phyloP scores from a whole-genome alignment of 2,113 vertebrate genomes.

The Dasypus novemcinctus region DNA sequence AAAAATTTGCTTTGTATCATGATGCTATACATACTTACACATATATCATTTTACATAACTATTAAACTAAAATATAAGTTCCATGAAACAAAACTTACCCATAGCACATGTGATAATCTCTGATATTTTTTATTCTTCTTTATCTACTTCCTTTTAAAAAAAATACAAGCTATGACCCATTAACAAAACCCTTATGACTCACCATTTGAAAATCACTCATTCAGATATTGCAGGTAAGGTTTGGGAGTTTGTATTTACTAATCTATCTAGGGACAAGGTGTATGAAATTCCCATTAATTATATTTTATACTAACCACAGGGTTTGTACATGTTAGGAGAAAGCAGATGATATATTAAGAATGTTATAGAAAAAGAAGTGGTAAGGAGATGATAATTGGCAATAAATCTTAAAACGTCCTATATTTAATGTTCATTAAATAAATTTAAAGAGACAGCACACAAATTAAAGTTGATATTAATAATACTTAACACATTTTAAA shows the following conservation, averaged over 20 bases:
- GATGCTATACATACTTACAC: not conserved
- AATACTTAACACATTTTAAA: not conserved
- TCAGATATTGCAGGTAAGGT: not conserved
- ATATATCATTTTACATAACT: not conserved
- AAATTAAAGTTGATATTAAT: conserved; percentile 7
- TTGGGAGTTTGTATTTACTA: not conserved
- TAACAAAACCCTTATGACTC: not conserved
- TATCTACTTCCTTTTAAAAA: not conserved
- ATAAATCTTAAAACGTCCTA: conserved; percentile 4
- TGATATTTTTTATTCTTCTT: not conserved
- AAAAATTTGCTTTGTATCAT: conserved; percentile 20
- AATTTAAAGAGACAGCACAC: not conserved
- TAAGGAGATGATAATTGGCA: not conserved
- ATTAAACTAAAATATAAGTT: conserved; percentile 40
- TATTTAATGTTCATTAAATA: conserved; percentile 41
- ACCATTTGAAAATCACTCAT: conserved; percentile 30
- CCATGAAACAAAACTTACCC: not conserved
- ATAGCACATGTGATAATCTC: not conserved
- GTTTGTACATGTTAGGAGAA: not conserved
- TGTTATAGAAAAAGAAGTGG: not conserved
- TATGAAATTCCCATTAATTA: not conserved
- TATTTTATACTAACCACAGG: not conserved
- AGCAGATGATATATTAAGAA: not conserved
- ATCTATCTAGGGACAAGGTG: not conserved
- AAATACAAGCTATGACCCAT: not conserved